Base-by-base conservation (phyloP, 2,797 vertebrate genomes). In the Acomys russatus region DNA sequence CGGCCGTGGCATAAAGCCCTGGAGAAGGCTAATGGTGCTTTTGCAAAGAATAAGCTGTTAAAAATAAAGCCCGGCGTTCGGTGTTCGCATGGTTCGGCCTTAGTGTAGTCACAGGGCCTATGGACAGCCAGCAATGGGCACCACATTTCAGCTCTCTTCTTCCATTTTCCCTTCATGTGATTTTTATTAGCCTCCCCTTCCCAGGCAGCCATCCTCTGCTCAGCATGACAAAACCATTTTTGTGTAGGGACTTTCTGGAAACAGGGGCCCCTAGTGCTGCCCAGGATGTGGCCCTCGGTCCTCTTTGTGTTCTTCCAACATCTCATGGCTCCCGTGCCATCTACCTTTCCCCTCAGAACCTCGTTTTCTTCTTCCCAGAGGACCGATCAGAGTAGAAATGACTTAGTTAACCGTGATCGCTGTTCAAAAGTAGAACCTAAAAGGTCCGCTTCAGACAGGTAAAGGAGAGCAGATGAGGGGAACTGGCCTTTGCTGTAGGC, bases 21-120 rank as follows among this genome's bases (percentile, higher is more conserved):
- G 64, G 35, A 17, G 59, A 14, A 90, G 92, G 23, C n/a, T 92
- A 5, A 89, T 8, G 63, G 64, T 1, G 70, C 59, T 64, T 92
- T 33, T 66, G 33, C 84, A 86, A 97, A 88, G 33, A 93, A 87
- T 51, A 70, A 90, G 8, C 63, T 79, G 15, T 10, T 80, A 51
- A 92, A 82, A 83, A 95, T 35, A 59, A 92, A 12, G 71, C 61
- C 88, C 70, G 71, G 83, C 95, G 66, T 56, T 92, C n/a, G 79
- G 96, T 95, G 66, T 59, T 92, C 33, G 82, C 95, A 22, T 2
- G 70, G 38, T 86, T 92, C 96, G 93, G 8, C 14, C 35, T 88
- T 30, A 23, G 14, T 70, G 35, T 44, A 33, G 1, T 14, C 0
- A 28, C 1, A 88, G 49, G 18, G 15, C 11, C 23, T 83, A 18